A percentile compares a stretch with the other conserved stretches of the same genome.
These are phyloP conservation scores for Bombus consobrinus DNA, from an alignment of 1,140 invertebrate genomes.

Conservation along the genomic window DNA sequence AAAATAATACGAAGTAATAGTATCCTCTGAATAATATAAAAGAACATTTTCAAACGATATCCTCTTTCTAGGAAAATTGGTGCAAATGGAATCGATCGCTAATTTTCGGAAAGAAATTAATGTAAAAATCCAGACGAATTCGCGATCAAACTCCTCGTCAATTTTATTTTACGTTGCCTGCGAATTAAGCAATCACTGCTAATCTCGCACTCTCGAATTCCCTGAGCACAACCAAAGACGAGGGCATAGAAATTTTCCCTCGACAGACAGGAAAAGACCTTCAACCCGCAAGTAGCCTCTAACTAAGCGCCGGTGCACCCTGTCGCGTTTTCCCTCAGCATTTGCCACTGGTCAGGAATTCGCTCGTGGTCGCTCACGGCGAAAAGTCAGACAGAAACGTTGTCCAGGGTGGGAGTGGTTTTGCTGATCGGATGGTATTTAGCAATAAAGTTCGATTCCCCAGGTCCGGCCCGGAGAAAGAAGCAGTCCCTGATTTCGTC, in stretches of 20 bases:
- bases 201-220: background rate
- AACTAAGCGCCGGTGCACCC: background rate
- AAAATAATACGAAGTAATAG: background rate
- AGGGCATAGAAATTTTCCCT: conserved; percentile 9
- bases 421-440: conserved; percentile 82
- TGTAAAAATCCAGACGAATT: no score
- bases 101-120: no score
- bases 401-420: conserved; percentile 63
- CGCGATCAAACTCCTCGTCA: no score
- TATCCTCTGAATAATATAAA: no score
- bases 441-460: conserved; percentile 82
- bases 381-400: conserved; percentile 27
- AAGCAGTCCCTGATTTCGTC: conserved; percentile 81
- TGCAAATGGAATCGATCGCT: no score
- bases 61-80: no score
- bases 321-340: background rate
- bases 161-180: no score
- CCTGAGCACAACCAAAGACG: background rate
- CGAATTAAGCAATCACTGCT: background rate
- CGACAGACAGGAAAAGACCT: conserved; percentile 20
- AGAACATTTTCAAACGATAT: no score
- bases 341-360: conserved; percentile 13
- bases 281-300: conserved; percentile 28
- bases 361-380: background rate
- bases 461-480: conserved; percentile 64